These are phyloP conservation scores for Rotaria magnacalcarata DNA, from an alignment of 2,888 invertebrate species.

Conservation along the genomic window DNA sequence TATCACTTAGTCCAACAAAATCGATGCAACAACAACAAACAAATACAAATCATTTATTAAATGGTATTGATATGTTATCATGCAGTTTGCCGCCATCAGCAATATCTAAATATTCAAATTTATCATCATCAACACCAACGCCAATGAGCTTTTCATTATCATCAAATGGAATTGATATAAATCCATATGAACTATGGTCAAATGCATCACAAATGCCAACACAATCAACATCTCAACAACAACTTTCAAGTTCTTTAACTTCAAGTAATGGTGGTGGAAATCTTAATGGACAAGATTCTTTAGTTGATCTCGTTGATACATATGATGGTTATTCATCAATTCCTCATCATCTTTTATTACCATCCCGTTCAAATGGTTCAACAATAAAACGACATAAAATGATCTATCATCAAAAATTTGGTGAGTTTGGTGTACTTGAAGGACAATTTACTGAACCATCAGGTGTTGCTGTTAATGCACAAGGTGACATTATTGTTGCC, in stretches of 20 bases:
- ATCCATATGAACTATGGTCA: slow-evolving; percentile 32
- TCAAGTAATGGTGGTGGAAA: slow-evolving; percentile 30
- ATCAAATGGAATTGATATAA: slow-evolving; percentile 8
- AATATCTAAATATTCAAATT: slow-evolving; percentile 35
- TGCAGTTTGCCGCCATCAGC: slow-evolving; percentile 8
- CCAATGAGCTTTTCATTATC: slow-evolving; percentile 16
- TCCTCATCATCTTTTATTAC: not conserved
- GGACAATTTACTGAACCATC: slow-evolving; percentile 99
- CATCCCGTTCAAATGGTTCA: slow-evolving; percentile 61
- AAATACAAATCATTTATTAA: not conserved
- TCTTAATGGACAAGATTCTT: not conserved
- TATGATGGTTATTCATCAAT: not conserved
- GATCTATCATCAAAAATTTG: slow-evolving; percentile 99
- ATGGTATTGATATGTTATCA: slow-evolving; percentile 27
- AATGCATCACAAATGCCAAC: slow-evolving; percentile 25
- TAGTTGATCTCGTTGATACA: not conserved
- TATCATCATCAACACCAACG: slow-evolving; percentile 41
- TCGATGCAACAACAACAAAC: not conserved
- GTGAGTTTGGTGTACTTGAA: slow-evolving; percentile 83
- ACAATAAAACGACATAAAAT: slow-evolving; percentile 98
- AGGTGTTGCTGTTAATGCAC: slow-evolving; percentile 96
- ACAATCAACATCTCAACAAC: not conserved
- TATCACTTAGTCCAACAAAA: slow-evolving; percentile 6
- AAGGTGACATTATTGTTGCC: slow-evolving; percentile 90
- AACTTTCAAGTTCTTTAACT: not conserved